Conservation (phyloP, 2,888 invertebrate genomes). For the Ceramica pisi region DNA sequence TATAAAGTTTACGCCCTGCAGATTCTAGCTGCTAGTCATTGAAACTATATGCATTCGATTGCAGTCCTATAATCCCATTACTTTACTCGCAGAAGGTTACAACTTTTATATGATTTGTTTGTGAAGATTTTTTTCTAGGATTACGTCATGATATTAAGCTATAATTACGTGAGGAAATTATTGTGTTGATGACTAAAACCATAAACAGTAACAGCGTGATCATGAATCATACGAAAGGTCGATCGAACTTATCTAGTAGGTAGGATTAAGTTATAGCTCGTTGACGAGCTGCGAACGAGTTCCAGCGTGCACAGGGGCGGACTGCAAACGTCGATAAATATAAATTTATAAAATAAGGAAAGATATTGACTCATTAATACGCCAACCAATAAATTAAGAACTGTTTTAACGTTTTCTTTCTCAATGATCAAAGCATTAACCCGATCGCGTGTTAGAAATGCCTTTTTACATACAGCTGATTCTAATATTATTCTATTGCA, state of each 20-base stretch:
- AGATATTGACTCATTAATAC: slow-evolving; percentile 54
- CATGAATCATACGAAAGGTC: slow-evolving; percentile 65
- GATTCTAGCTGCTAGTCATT: slow-evolving; percentile 7
- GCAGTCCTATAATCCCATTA: slow-evolving; percentile 14
- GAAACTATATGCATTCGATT: slow-evolving; percentile 24
- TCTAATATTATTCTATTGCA: slow-evolving; percentile 60
- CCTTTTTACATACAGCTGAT: slow-evolving; percentile 55
- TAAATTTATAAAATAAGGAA: slow-evolving; percentile 54
- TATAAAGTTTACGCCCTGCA: slow-evolving; percentile 1
- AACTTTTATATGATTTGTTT: not conserved
- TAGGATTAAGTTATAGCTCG: slow-evolving; percentile 82
- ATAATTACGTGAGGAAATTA: slow-evolving; percentile 29
- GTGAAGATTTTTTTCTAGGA: not conserved
- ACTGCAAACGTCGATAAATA: slow-evolving; percentile 61
- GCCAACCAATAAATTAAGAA: slow-evolving; percentile 45
- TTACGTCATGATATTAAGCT: slow-evolving; percentile 21
- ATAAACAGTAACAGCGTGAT: slow-evolving; percentile 47
- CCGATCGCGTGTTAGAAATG: slow-evolving; percentile 68
- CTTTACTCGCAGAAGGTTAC: not conserved
- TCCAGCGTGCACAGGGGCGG: slow-evolving; percentile 76
- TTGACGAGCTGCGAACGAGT: slow-evolving; percentile 83
- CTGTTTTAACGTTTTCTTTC: slow-evolving; percentile 58
- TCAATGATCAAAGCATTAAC: slow-evolving; percentile 67
- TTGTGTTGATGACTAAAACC: slow-evolving; percentile 52
- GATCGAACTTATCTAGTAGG: slow-evolving; percentile 65